Evolutionary conservation across 1,140 invertebrate species (phyloP).

Genomic region (Bicyclus anynana): DNA sequence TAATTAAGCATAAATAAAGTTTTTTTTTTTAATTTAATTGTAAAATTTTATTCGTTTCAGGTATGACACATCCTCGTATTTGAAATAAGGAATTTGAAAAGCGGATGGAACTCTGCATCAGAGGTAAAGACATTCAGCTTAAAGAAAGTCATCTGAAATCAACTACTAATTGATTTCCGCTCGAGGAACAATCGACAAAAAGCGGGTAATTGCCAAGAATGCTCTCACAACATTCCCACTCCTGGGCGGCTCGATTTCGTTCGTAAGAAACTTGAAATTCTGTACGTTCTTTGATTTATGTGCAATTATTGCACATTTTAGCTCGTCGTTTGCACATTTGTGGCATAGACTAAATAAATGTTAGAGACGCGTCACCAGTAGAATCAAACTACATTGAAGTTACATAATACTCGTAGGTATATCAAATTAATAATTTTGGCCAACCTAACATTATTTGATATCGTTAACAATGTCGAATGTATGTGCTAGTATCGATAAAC

Average conservation of each 20-base stretch:
- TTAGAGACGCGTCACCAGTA: not conserved
- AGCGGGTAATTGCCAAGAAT: slow-evolving; percentile 18
- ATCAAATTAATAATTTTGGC: no score
- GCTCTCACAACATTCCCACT: slow-evolving; percentile 12
- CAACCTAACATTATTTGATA: no score
- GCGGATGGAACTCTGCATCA: no score
- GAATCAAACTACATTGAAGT: no score
- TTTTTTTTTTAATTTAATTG: no score
- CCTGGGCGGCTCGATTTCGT: slow-evolving; percentile 8
- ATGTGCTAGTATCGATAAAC: no score
- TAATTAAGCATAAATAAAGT: no score
- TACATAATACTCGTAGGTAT: no score
- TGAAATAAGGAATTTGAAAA: no score
- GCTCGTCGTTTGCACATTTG: not conserved
- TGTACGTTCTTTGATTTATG: slow-evolving; percentile 18
- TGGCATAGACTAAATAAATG: not conserved
- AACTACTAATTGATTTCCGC: slow-evolving; percentile 24
- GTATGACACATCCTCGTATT: no score
- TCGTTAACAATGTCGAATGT: no score
- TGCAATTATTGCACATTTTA: not conserved
- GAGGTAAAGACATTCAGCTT: not conserved
- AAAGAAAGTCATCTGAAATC: not conserved
- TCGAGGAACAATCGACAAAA: slow-evolving; percentile 20
- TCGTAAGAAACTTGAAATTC: slow-evolving; percentile 7
- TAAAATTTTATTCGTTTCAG: no score